Percentiles rank a stretch among this genome's conserved stretches.
Evolutionary conservation across 2,888 invertebrate species (phyloP).

Genomic region (Xylota segnis): DNA sequence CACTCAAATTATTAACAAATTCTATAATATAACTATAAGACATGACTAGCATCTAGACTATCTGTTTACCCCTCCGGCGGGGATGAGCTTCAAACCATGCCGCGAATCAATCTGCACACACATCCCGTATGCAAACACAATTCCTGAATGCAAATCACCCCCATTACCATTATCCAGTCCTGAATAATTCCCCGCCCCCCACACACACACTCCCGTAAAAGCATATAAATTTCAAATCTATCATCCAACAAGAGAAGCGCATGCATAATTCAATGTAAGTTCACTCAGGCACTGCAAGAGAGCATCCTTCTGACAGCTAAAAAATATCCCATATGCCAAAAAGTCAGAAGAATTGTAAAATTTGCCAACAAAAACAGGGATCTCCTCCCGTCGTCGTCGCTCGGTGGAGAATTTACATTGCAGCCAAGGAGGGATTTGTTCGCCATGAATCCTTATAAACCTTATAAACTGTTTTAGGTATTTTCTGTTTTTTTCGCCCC

Average conservation of each 20-base stretch:
- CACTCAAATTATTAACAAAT: too few relatives aligned
- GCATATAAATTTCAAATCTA: constrained; percentile 51
- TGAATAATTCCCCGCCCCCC: constrained; percentile 20
- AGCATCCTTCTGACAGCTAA: constrained; percentile 46
- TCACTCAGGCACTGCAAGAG: constrained; percentile 25
- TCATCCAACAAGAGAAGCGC: constrained; percentile 29
- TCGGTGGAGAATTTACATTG: not conserved
- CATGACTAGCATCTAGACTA: too few relatives aligned
- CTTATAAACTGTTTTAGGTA: constrained; percentile 21
- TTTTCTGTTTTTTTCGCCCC: not conserved
- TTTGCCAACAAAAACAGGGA: constrained; percentile 15
- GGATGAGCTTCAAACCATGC: not conserved
- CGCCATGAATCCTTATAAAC: constrained; percentile 26
- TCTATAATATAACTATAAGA: too few relatives aligned
- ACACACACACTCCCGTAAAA: constrained; percentile 15
- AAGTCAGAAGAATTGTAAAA: constrained; percentile 27
- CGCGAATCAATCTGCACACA: not conserved
- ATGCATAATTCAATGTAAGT: constrained; percentile 59
- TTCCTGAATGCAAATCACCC: constrained; percentile 14
- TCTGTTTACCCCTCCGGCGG: too few relatives aligned
- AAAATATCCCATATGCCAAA: constrained; percentile 15
- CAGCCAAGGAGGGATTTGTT: constrained; percentile 14
- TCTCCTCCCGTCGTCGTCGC: not conserved
- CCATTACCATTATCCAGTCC: not conserved
- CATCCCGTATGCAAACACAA: constrained; percentile 1